Percentiles rank a stretch among this genome's conserved stretches.
Evolutionary conservation across 1,140 invertebrate genomes (phyloP).

Genomic region (Ceratitis capitata): DNA sequence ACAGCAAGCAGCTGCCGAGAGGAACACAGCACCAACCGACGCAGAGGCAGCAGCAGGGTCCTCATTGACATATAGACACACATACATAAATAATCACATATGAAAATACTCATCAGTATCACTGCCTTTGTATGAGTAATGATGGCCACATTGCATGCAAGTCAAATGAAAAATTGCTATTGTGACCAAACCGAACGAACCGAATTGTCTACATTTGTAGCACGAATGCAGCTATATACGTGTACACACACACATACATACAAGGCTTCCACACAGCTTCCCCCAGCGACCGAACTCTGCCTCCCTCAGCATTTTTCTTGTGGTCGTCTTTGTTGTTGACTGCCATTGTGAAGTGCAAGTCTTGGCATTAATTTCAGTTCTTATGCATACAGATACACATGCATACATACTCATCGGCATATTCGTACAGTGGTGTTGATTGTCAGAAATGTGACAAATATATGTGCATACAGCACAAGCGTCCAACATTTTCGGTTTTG

Average conservation of each 20-base stretch:
- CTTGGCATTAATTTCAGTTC: neutral
- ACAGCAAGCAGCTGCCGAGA: neutral
- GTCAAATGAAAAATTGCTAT: conserved; percentile 22
- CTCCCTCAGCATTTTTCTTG: neutral
- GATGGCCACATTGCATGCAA: neutral
- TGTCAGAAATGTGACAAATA: conserved; percentile 16
- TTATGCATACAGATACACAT: neutral
- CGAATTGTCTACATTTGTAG: neutral
- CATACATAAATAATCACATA: too few relatives aligned
- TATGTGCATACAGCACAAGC: neutral
- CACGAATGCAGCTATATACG: neutral
- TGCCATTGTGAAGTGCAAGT: too few relatives aligned
- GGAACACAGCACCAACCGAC: neutral
- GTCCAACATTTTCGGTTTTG: conserved; percentile 1
- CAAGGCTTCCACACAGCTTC: too few relatives aligned
- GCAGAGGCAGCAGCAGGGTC: neutral
- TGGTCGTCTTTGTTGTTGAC: neutral
- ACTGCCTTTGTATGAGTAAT: neutral
- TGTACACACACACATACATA: too few relatives aligned
- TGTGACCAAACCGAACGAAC: neutral
- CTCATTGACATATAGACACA: neutral
- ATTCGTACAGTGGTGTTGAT: neutral
- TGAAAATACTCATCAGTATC: neutral
- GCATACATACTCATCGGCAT: neutral
- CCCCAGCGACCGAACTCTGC: neutral